Evolutionary conservation across 2,888 invertebrate species (phyloP).

Genomic region (Tiliacea aurago): DNA sequence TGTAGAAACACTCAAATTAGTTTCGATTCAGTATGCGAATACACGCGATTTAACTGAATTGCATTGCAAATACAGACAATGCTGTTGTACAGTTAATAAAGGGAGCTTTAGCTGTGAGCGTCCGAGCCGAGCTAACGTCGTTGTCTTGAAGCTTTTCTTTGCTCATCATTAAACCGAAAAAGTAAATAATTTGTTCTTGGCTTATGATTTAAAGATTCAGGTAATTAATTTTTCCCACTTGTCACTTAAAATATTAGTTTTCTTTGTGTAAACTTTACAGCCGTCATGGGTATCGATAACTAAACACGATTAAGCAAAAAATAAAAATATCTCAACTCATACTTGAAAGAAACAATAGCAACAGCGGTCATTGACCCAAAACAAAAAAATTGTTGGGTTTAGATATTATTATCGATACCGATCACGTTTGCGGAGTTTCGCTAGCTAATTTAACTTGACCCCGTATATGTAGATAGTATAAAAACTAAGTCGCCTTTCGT

Average conservation of each 20-base stretch:
- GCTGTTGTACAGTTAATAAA: constrained; percentile 54
- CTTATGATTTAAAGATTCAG: neutral
- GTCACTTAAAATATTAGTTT: no score
- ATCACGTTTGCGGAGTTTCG: no score
- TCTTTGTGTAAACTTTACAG: no score
- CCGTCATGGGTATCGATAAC: no score
- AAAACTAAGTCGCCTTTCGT: neutral
- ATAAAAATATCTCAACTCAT: no score
- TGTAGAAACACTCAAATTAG: constrained; percentile 68
- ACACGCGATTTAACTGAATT: constrained; percentile 65
- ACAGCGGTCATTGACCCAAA: no score
- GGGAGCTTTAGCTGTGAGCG: constrained; percentile 44
- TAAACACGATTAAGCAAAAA: no score
- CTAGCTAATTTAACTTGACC: no score
- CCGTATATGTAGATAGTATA: no score
- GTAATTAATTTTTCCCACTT: neutral
- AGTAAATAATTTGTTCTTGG: neutral
- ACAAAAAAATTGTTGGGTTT: no score
- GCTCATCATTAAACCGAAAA: neutral
- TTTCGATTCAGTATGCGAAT: constrained; percentile 67
- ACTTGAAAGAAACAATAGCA: no score
- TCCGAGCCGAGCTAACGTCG: constrained; percentile 8
- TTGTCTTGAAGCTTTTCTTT: constrained; percentile 1
- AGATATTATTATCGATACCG: no score
- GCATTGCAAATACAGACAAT: constrained; percentile 65